phyloP scores from a whole-genome alignment of 2,113 vertebrate species.

The Limanda limanda region DNA sequence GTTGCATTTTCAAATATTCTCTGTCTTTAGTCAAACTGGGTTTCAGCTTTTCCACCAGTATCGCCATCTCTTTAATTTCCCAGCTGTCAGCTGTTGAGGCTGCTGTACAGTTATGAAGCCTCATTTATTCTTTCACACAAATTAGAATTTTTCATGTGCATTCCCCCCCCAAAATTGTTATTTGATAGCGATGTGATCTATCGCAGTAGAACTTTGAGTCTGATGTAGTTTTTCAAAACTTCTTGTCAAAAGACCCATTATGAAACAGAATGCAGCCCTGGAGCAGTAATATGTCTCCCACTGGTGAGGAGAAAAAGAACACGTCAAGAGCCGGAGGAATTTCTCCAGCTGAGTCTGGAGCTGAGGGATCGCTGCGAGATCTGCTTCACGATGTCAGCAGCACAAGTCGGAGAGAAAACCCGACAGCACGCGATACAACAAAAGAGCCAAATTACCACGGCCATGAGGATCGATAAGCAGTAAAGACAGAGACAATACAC shows the following conservation, averaged over 20 bases:
- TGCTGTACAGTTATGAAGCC: not conserved
- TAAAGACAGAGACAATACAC: not conserved
- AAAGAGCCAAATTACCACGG: constrained; percentile 34
- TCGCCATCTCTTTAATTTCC: constrained; percentile 8
- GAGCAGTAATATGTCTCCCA: constrained; percentile 33
- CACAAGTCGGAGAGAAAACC: constrained; percentile 38
- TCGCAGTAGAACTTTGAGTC: constrained; percentile 2
- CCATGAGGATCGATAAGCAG: constrained; percentile 17
- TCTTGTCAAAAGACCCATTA: constrained; percentile 21
- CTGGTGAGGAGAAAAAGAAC: constrained; percentile 20
- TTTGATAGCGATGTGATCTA: not conserved
- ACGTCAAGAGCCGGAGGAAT: constrained; percentile 21
- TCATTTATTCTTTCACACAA: constrained; percentile 17
- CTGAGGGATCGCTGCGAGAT: constrained; percentile 42
- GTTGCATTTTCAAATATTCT: not conserved
- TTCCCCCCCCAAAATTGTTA: not conserved
- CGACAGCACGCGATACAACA: constrained; percentile 32
- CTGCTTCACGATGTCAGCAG: constrained; percentile 34
- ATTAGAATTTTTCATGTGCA: constrained; percentile 1
- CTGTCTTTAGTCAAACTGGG: not conserved
- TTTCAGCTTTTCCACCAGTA: not conserved
- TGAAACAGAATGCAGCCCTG: constrained; percentile 43
- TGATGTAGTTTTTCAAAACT: constrained; percentile 26
- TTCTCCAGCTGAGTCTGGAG: constrained; percentile 43
- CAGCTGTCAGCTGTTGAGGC: constrained; percentile 12